phyloP scores from a whole-genome alignment of 2,113 vertebrate genomes.

The Copsychus sechellarum region DNA sequence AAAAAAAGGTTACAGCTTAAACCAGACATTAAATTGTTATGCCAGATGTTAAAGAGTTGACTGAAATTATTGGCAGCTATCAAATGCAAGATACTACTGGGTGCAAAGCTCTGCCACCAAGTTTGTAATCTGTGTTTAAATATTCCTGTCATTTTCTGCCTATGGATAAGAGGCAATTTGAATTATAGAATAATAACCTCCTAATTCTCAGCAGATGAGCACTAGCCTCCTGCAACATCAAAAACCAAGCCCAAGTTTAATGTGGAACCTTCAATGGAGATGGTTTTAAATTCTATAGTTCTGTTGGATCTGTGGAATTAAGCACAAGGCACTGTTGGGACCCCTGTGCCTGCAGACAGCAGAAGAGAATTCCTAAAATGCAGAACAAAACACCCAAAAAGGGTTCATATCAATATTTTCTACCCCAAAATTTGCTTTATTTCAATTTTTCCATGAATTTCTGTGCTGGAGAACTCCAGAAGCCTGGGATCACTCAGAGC shows the following conservation, averaged over 20 bases:
- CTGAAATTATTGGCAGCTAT: slow-evolving; percentile 56
- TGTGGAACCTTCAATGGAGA: neutral
- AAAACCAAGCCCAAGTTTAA: neutral
- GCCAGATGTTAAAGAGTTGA: slow-evolving; percentile 65
- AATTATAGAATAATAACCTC: slow-evolving; percentile 33
- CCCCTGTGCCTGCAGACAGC: neutral
- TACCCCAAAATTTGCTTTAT: neutral
- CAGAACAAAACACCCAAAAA: neutral
- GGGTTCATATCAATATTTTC: neutral
- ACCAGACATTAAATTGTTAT: slow-evolving; percentile 44
- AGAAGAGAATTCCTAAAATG: neutral
- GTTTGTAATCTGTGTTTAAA: slow-evolving; percentile 17
- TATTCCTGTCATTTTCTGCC: slow-evolving; percentile 54
- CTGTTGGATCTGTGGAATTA: neutral
- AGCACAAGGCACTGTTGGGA: neutral
- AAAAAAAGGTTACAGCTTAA: neutral
- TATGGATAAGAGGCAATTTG: slow-evolving; percentile 35
- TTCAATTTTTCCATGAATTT: neutral
- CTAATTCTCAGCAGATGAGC: slow-evolving; percentile 55
- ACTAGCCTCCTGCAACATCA: slow-evolving; percentile 24
- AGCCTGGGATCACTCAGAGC: fast-evolving
- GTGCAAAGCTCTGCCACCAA: slow-evolving; percentile 25
- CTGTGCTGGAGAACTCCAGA: neutral
- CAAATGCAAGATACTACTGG: slow-evolving; percentile 20
- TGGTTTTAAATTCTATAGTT: neutral